A percentile compares a stretch with the other conserved stretches of the same genome.
phyloP scores from a whole-genome alignment of 1,140 invertebrate species.

The Elymnias hypermnestra region DNA sequence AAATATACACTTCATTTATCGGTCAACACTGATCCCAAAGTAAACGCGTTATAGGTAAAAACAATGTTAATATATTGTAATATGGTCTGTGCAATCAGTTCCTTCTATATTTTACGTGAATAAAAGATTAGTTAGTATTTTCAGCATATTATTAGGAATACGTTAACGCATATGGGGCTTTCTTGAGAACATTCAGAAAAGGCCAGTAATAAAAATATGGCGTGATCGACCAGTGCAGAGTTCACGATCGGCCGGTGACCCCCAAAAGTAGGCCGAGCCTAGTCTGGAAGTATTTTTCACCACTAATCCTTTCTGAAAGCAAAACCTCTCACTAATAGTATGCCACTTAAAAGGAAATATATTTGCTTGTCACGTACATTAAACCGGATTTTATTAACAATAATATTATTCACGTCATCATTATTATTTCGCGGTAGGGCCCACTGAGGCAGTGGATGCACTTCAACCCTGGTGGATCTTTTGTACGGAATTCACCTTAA shows the following conservation, averaged over 20 bases:
- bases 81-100: no score
- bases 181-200: conserved; percentile 18
- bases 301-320: conserved; percentile 26
- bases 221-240: conserved; percentile 46
- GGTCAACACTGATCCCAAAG: no score
- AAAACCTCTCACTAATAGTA: background rate
- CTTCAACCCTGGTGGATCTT: no score
- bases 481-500: no score
- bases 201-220: conserved; percentile 22
- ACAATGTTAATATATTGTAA: background rate
- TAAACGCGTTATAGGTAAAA: background rate
- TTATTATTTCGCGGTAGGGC: no score
- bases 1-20: no score
- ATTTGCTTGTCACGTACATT: background rate
- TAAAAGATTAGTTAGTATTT: no score
- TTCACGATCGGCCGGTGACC: conserved; percentile 65
- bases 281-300: conserved; percentile 39
- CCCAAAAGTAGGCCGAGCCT: conserved; percentile 47
- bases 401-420: background rate
- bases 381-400: background rate
- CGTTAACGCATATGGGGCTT: background rate
- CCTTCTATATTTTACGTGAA: no score
- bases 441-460: no score
- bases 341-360: background rate
- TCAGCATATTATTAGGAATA: background rate